Evolutionary conservation across 2,113 vertebrate species (phyloP).

Genomic region (Bos taurus): DNA sequence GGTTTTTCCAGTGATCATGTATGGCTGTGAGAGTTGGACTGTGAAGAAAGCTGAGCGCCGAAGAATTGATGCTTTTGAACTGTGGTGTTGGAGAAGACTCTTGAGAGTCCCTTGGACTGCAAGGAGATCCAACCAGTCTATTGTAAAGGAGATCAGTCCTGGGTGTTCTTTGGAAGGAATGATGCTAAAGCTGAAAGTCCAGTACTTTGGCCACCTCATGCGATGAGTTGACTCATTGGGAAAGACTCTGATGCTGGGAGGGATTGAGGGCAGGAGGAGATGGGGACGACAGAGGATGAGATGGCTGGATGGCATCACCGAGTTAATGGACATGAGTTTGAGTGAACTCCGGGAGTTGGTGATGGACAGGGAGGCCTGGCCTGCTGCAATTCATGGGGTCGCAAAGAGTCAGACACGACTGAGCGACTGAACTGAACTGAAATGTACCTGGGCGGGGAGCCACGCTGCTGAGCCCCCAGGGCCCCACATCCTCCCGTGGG

Average conservation of each 20-base stretch:
- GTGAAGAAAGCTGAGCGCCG: background rate
- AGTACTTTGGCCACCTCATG: background rate
- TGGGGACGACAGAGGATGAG: background rate
- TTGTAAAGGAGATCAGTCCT: background rate
- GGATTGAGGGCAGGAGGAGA: background rate
- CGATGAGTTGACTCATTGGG: background rate
- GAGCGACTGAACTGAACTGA: background rate
- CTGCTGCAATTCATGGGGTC: background rate
- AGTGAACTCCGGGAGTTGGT: background rate
- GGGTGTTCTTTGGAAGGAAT: background rate
- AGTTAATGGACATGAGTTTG: background rate
- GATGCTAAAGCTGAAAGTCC: background rate
- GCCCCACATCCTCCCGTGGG: accelerated
- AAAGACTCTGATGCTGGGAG: background rate
- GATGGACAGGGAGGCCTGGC: background rate
- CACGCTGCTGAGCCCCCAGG: background rate
- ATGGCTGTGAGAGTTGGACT: background rate
- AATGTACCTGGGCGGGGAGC: background rate
- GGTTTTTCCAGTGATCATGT: background rate
- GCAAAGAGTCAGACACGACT: accelerated
- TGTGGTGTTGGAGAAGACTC: background rate
- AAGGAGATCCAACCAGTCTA: background rate
- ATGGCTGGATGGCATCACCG: background rate
- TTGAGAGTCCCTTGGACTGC: background rate
- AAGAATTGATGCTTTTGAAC: background rate